Evolutionary conservation across 2,888 invertebrate genomes (phyloP), one percentile per base, ranked within the genome.

Genomic region (Metopia argyrocephala): DNA sequence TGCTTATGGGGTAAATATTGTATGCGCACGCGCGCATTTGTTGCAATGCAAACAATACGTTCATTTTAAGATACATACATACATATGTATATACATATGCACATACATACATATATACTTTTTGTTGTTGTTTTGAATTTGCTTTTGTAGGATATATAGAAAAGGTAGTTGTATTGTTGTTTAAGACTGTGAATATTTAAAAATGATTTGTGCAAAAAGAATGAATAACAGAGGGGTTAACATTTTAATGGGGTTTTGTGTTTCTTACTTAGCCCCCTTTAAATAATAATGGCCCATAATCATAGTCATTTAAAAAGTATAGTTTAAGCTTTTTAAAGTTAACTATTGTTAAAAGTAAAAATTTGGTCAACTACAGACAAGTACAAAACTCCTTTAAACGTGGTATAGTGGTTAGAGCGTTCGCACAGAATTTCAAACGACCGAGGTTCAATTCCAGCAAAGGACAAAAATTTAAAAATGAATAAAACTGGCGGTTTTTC

Each of bases 1-100:
- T 20, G 75, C 84, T 83, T 82, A 62, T 83, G 84, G 70, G 83
- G 84, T 86, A 86, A 86, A 85, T 86, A 85, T 85, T 86, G 85
- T 84, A 84, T 85, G 88, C 87, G 88, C 87, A 87, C 87, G 88
- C 87, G 87, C 87, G 85, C 85, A 84, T 78, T 83, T 70, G 61
- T 65, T 82, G 48, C 69, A 48, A 74, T 79, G 76, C 75, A 73
- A 76, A 71, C 76, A 68, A 79, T 76, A 69, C 74, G 69, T 76
- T 76, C 46, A 62, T 76, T 62, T 81, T 20, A 82, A 70, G 75
- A 38, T 15, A 38, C 4, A 15, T 12, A 38, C 9, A 2, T 38
- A 38, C 15, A 4, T 3, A 15, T 38, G 38, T 38, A 38, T 38
- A 15, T 38, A 38, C 21, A 21, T 48, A 69, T 54, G 54, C 46